Base-by-base conservation (phyloP, 1,140 invertebrate species). In the Drosophila santomea region DNA sequence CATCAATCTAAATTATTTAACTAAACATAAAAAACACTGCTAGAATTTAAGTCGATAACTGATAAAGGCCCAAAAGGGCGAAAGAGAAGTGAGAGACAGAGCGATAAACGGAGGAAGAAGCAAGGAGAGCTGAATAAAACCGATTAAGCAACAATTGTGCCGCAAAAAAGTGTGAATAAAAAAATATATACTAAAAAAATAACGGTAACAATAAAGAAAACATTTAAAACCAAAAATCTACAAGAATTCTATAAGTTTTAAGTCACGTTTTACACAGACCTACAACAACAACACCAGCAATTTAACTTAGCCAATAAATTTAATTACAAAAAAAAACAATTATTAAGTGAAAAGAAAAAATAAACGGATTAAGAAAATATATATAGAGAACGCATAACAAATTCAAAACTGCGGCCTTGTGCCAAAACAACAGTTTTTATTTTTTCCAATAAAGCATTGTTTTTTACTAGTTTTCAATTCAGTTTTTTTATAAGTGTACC, bases 191-290 rank as follows among this genome's bases (percentile, higher is more conserved):
- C 51, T 68, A 64, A 69, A 85, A 28, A 82, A 74, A 74, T 73
- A 88, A 88, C 84, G 84, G 72, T 83, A 88, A 88, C 83, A 88
- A 82, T 80, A 83, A 88, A 88, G 64, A 84, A 89, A 89, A 88
- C 84, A 88, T 88, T 86, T 84, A 89, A 84, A 79, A 91, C 80
- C 90, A 84, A 86, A 91, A 91, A 88, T 88, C 84, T 88, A 88
- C 83, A 89, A 88, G 79, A 88, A 88, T 89, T 88, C 83, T 88
- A 88, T 88, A 89, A 83, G 60, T 88, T 69, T 79, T 88, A 91
- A 88, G 88, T 79, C 75, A 91, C 72, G 71, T 81, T 91, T 91
- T 91, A 88, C 79, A 86, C 82, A 89, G 84, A 67, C 78, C 68
- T 80, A 81, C 25, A 76, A 62, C 52, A 71, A 44, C 52, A 74